Evolutionary conservation across 2,888 invertebrate species (phyloP).

Genomic region (Drosophila incognita): DNA sequence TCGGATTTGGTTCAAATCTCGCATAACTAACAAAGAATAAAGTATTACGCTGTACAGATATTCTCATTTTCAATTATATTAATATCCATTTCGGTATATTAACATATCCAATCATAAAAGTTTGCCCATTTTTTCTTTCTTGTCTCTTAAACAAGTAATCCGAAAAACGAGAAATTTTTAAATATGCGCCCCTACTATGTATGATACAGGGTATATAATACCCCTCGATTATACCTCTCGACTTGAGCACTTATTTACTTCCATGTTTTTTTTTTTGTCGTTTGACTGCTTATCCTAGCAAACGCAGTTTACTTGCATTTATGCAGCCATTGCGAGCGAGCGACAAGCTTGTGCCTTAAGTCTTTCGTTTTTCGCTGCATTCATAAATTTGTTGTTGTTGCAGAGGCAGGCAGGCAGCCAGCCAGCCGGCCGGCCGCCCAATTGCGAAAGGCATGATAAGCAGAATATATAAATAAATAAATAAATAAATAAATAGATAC

Average conservation of each 20-base stretch:
- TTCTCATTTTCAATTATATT: background rate
- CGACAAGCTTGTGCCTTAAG: constrained; percentile 69
- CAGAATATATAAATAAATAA: constrained; percentile 47
- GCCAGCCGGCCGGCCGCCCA: constrained; percentile 15
- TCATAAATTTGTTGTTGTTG: constrained; percentile 38
- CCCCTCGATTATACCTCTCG: background rate
- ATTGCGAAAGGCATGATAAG: constrained; percentile 71
- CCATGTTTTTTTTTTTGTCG: background rate
- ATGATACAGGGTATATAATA: background rate
- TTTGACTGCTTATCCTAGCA: constrained; percentile 30
- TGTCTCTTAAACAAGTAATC: background rate
- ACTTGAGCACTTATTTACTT: background rate
- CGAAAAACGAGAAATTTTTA: background rate
- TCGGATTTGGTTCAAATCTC: background rate
- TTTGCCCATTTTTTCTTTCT: too few relatives aligned
- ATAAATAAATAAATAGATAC: constrained; percentile 7
- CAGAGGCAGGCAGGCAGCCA: background rate
- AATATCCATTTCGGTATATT: background rate
- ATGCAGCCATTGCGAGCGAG: constrained; percentile 37
- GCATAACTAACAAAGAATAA: background rate
- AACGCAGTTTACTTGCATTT: constrained; percentile 35
- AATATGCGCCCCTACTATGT: background rate
- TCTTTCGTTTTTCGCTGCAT: constrained; percentile 57
- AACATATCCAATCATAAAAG: background rate
- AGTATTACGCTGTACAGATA: background rate